Conservation (phyloP, 2,888 invertebrate species). For the Napeogenes sylphis region DNA sequence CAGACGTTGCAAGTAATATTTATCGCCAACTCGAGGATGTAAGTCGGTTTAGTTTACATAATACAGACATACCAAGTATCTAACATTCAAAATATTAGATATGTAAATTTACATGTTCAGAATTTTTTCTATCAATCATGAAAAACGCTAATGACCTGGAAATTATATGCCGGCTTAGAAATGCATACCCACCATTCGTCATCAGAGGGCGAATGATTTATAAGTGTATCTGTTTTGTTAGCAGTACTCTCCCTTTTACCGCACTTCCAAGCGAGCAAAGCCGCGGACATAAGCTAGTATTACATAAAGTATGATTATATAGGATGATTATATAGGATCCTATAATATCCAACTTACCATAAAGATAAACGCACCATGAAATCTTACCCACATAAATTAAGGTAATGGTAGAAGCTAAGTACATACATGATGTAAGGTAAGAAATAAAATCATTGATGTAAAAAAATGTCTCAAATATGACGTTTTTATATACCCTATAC, state of each 20-base stretch:
- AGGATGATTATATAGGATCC: neutral
- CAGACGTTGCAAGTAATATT: neutral
- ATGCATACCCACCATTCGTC: too few species aligned
- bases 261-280: too few species aligned
- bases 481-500: neutral
- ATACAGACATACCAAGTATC: neutral
- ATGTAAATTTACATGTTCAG: too few species aligned
- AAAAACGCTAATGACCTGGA: too few species aligned
- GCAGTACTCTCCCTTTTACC: too few species aligned
- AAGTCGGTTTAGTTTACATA: neutral
- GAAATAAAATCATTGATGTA: too few species aligned
- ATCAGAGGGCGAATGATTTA: too few species aligned
- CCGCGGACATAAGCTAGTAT: neutral
- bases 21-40: neutral
- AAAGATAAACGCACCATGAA: slow-evolving; percentile 24
- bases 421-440: neutral
- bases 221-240: too few species aligned
- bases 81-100: too few species aligned
- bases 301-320: neutral
- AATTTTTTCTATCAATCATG: too few species aligned
- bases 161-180: too few species aligned
- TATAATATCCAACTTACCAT: slow-evolving; percentile 18
- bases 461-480: too few species aligned
- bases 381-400: slow-evolving; percentile 13
- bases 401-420: neutral